Percentiles rank a stretch among this genome's conserved stretches.
Evolutionary conservation across 2,888 invertebrate species (phyloP).

Genomic region (Pristionchus mayeri): DNA sequence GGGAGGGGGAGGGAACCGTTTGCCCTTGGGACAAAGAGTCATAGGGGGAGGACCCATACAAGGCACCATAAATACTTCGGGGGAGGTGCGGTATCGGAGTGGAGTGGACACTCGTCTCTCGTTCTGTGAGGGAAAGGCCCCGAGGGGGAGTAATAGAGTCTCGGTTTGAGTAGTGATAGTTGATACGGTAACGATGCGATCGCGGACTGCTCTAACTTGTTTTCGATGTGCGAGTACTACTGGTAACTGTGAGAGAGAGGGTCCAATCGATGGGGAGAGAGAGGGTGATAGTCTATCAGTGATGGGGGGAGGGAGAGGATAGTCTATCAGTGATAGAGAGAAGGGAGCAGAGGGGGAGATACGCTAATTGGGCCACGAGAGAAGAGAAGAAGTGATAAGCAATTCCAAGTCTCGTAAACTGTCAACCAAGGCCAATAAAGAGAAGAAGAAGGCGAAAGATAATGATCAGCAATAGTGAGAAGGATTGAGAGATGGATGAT

Average conservation of each 20-base stretch:
- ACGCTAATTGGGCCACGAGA: conserved; percentile 30
- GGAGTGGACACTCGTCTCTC: not conserved
- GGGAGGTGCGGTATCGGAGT: conserved; percentile 1
- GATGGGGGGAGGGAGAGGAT: conserved; percentile 2
- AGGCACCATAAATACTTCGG: conserved; percentile 43
- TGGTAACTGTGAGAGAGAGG: conserved; percentile 37
- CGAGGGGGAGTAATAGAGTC: not conserved
- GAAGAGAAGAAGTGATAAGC: conserved; percentile 13
- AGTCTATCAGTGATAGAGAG: not conserved
- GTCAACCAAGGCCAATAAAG: conserved; percentile 38
- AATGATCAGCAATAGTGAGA: not conserved
- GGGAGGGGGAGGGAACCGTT: not conserved
- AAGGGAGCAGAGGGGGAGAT: conserved; percentile 3
- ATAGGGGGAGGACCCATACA: conserved; percentile 1
- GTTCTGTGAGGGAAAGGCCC: not conserved
- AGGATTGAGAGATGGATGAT: not conserved
- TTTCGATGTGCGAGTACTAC: conserved; percentile 24
- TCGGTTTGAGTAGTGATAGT: not conserved
- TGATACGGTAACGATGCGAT: not conserved
- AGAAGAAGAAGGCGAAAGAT: not conserved
- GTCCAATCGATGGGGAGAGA: conserved; percentile 17
- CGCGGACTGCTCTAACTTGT: conserved; percentile 29
- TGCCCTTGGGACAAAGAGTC: conserved; percentile 47
- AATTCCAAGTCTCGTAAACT: conserved; percentile 20
- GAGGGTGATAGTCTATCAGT: conserved; percentile 37